Percentiles rank a stretch among this genome's conserved stretches.
phyloP scores from a whole-genome alignment of 2,113 vertebrate genomes.

The Malurus alboscapulatus region DNA sequence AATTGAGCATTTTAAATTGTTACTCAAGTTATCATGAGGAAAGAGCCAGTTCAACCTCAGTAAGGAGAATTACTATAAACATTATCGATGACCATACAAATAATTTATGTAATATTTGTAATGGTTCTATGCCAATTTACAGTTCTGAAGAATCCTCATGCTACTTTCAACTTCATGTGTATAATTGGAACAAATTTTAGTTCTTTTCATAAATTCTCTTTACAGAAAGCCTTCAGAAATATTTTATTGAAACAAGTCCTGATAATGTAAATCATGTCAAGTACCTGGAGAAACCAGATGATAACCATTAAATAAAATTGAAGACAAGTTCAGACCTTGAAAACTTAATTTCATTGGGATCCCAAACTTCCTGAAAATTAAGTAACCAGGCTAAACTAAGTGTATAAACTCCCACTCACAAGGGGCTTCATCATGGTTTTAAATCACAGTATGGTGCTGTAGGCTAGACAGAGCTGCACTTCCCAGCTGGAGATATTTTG shows the following conservation, averaged over 20 bases:
- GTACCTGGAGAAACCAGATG: conserved; percentile 33
- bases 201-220: background rate
- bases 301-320: conserved; percentile 52
- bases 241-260: background rate
- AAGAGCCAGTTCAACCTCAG: background rate
- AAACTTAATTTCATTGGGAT: conserved; percentile 53
- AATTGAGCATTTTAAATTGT: background rate
- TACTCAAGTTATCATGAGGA: background rate
- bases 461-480: conserved; percentile 28
- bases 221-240: background rate
- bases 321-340: conserved; percentile 41
- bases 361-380: conserved; percentile 57
- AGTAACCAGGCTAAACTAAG: conserved; percentile 7
- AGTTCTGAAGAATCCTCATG: background rate
- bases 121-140: background rate
- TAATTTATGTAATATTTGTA: background rate
- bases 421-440: conserved; percentile 48
- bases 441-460: conserved; percentile 43
- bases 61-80: background rate
- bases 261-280: conserved; percentile 39
- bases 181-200: background rate
- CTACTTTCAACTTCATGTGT: background rate
- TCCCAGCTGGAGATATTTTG: conserved; percentile 60
- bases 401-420: conserved; percentile 18
- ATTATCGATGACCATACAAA: background rate